These are phyloP conservation scores for Carduelis carduelis DNA, from an alignment of 2,797 vertebrate genomes.

Conservation along the genomic window DNA sequence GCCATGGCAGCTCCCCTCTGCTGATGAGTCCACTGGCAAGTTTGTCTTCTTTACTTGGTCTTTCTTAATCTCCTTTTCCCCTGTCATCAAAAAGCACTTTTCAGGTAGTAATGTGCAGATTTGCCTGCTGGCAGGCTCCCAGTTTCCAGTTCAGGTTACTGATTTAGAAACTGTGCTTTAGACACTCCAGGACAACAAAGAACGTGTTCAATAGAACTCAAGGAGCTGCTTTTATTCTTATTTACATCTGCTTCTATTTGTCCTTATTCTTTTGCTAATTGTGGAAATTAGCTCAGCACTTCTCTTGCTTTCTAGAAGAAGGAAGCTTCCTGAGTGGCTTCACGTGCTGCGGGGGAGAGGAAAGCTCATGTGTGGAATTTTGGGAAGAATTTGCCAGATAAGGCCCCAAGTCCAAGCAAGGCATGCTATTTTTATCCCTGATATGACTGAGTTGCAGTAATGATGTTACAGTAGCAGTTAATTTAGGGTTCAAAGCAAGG, in stretches of 20 bases:
- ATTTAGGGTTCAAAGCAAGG: not conserved
- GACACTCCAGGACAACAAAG: not conserved
- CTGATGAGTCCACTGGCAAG: not conserved
- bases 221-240: not conserved
- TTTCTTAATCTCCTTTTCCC: not conserved
- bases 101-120: not conserved
- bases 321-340: not conserved
- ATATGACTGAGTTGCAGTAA: not conserved
- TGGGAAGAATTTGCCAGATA: not conserved
- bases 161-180: not conserved
- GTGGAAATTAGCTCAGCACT: not conserved
- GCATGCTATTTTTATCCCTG: constrained; percentile 11
- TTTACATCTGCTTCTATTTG: not conserved
- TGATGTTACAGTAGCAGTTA: not conserved
- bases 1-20: not conserved
- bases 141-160: not conserved
- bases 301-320: not conserved
- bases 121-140: not conserved
- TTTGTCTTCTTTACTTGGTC: not conserved
- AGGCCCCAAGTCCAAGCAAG: not conserved
- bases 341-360: not conserved
- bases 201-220: not conserved
- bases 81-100: not conserved
- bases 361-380: not conserved
- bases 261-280: not conserved